Evolutionary conservation across 2,113 vertebrate genomes (phyloP).

Genomic region (Mus musculus): DNA sequence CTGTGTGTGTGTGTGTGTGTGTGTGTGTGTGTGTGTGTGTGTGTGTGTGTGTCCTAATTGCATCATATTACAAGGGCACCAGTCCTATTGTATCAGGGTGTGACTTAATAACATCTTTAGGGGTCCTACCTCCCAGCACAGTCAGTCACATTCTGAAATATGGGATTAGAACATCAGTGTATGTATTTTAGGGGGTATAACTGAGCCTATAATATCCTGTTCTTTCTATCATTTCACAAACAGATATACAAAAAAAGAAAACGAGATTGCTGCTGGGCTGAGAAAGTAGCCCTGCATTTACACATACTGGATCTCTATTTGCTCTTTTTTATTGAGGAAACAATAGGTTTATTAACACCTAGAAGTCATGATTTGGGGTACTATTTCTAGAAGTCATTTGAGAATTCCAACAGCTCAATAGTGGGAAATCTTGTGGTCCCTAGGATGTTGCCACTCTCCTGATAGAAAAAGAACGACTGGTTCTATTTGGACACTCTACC

Average conservation of each 20-base stretch:
- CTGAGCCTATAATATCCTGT: background rate
- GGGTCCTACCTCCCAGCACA: background rate
- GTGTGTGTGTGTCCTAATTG: background rate
- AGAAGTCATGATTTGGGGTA: background rate
- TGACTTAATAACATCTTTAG: background rate
- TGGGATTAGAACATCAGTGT: background rate
- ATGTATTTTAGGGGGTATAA: background rate
- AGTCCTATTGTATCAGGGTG: background rate
- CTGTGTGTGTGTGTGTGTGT: too few relatives aligned
- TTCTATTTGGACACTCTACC: background rate
- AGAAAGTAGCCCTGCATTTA: background rate
- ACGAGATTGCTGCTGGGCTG: background rate
- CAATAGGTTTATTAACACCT: background rate
- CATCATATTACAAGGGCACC: background rate
- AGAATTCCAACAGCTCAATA: background rate
- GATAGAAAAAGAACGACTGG: background rate
- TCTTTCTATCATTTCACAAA: slow-evolving; percentile 8
- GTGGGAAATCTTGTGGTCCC: background rate
- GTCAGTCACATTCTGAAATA: slow-evolving; percentile 29
- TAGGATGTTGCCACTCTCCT: background rate
- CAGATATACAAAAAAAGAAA: background rate
- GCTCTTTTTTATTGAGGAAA: background rate
- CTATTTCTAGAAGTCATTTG: slow-evolving; percentile 27
- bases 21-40: too few relatives aligned
- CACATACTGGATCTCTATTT: background rate